Percentiles rank a stretch among this genome's conserved stretches.
Evolutionary conservation across 2,113 vertebrate species (phyloP).

Genomic region (Vireo altiloquus): DNA sequence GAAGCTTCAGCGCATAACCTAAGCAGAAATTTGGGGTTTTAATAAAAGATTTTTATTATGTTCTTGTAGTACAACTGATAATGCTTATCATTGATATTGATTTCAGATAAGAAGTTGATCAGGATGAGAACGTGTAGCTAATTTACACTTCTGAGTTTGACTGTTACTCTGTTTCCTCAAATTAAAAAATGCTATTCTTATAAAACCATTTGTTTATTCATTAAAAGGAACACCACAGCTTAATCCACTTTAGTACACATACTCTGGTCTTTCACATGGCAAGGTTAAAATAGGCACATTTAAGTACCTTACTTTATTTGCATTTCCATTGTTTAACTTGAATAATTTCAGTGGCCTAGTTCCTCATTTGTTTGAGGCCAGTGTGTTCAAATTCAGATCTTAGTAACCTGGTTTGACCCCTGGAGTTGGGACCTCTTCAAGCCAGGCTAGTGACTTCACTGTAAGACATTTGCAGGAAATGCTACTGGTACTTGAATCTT

Average conservation of each 20-base stretch:
- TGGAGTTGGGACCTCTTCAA: not conserved
- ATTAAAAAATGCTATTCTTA: not conserved
- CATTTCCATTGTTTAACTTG: not conserved
- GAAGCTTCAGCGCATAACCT: not conserved
- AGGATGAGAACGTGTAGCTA: not conserved
- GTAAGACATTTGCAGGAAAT: not conserved
- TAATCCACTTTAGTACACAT: not conserved
- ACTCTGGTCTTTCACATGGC: not conserved
- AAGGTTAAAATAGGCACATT: not conserved
- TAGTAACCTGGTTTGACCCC: not conserved
- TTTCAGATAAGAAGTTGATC: not conserved
- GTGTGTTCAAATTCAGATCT: not conserved
- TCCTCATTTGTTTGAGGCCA: not conserved
- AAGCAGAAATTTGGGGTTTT: not conserved
- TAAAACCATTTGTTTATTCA: not conserved
- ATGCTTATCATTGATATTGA: not conserved
- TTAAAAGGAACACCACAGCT: not conserved
- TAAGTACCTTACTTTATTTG: not conserved
- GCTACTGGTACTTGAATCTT: not conserved
- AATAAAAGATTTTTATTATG: not conserved
- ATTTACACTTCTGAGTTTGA: not conserved
- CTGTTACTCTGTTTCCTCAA: not conserved
- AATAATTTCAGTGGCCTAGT: not conserved
- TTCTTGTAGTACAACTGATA: not conserved
- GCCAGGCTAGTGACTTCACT: not conserved